Percentiles rank a stretch among this genome's conserved stretches.
Evolutionary conservation across 2,113 vertebrate genomes (phyloP).

Genomic region (Microcebus griseorufus): DNA sequence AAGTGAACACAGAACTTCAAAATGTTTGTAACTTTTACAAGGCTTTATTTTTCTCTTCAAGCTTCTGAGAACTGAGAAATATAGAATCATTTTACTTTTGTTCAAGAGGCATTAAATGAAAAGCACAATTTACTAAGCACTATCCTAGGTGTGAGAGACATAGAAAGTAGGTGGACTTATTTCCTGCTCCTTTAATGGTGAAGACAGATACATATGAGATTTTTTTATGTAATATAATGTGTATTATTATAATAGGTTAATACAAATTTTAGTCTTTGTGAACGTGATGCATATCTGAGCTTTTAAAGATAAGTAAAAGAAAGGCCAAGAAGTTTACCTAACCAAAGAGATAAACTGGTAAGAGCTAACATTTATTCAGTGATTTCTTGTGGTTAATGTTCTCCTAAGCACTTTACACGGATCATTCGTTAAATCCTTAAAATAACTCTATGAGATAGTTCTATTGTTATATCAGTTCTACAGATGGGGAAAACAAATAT

Average conservation of each 20-base stretch:
- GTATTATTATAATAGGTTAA: background rate
- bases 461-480: background rate
- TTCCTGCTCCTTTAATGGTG: background rate
- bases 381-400: background rate
- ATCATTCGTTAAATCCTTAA: background rate
- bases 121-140: background rate
- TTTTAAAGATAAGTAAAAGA: background rate
- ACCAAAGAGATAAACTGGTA: background rate
- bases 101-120: background rate
- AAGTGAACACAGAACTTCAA: background rate
- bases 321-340: background rate
- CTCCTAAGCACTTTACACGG: background rate
- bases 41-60: constrained; percentile 7
- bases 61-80: background rate
- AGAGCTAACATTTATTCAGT: background rate
- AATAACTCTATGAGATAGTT: background rate
- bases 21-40: background rate
- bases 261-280: background rate
- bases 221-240: background rate
- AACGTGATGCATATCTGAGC: background rate
- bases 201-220: background rate
- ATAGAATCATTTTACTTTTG: background rate
- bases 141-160: background rate
- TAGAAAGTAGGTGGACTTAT: background rate
- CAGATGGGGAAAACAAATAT: background rate